These are phyloP conservation scores for Ceratina australensis DNA, from an alignment of 1,140 invertebrate genomes.

Conservation along the genomic window DNA sequence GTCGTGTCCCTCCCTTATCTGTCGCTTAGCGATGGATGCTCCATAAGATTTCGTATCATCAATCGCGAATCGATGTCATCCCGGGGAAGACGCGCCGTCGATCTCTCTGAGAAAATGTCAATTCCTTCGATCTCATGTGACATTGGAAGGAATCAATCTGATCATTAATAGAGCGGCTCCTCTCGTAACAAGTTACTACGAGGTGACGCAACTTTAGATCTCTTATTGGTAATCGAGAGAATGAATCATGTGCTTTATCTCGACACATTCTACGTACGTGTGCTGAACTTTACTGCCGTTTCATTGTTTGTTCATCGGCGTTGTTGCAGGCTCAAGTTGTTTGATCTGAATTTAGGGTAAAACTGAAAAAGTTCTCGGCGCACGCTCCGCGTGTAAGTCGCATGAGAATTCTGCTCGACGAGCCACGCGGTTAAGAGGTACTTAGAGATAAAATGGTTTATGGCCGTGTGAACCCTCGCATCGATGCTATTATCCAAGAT, in stretches of 20 bases:
- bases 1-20: slow-evolving; percentile 15
- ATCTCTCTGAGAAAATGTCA: background rate
- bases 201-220: background rate
- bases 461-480: too few relatives aligned
- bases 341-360: too few relatives aligned
- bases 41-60: background rate
- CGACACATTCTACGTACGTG: background rate
- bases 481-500: too few relatives aligned
- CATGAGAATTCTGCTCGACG: too few relatives aligned
- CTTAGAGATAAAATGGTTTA: too few relatives aligned
- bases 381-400: too few relatives aligned
- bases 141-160: background rate
- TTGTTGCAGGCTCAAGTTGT: too few relatives aligned
- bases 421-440: too few relatives aligned
- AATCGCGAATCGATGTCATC: background rate
- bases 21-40: background rate
- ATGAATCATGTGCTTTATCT: background rate
- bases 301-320: background rate
- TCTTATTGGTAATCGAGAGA: background rate
- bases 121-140: too few relatives aligned
- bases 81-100: background rate
- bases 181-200: too few relatives aligned
- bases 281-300: background rate
- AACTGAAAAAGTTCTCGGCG: too few relatives aligned
- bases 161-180: too few relatives aligned